Base-by-base conservation (phyloP, 1,140 invertebrate genomes). In the Drosophila asahinai region DNA sequence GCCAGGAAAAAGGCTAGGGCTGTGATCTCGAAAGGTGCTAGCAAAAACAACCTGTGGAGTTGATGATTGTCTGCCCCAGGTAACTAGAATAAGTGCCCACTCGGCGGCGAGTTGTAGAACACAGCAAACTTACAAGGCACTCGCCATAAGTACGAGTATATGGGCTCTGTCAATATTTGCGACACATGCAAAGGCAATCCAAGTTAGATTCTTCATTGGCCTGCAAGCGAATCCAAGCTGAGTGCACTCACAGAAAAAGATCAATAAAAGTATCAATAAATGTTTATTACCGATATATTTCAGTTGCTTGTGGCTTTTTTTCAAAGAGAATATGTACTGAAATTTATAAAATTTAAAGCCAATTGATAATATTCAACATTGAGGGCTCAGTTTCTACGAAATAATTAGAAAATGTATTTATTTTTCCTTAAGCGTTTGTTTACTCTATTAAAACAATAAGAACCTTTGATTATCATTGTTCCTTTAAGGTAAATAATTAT, bases 151-250 rank as follows among this genome's bases (percentile, higher is more conserved):
- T 79, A 48, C 60, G 59, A 76, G 60, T 58, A 65, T 65, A 57
- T 67, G 45, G 63, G 77, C 68, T 83, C 59, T 81, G 83, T 89
- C 84, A 89, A 87, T 87, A 87, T 87, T 87, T 87, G 80, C 84
- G 64, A 72, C 84, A 83, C 77, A 89, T 87, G 81, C 81, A 87
- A 80, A 64, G 38, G 75, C 76, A 77, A 81, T 72, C n/a, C 68
- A 77, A 77, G 74, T 68, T 68, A 79, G 71, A 81, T 75, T 80
- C 77, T 75, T 74, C 68, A 62, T 74, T 74, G 42, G 57, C 57
- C 48, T 73, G 33, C 58, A 48, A 60, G 70, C 71, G 57, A 74
- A 43, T 55, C 55, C 52, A 47, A 38, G 33, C 15, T 0, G 38
- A 48, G 27, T 65, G 52, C 60, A 77, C 47, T 49, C 5, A 4